phyloP scores from a whole-genome alignment of 2,113 vertebrate species.

The Paratilapia polleni region DNA sequence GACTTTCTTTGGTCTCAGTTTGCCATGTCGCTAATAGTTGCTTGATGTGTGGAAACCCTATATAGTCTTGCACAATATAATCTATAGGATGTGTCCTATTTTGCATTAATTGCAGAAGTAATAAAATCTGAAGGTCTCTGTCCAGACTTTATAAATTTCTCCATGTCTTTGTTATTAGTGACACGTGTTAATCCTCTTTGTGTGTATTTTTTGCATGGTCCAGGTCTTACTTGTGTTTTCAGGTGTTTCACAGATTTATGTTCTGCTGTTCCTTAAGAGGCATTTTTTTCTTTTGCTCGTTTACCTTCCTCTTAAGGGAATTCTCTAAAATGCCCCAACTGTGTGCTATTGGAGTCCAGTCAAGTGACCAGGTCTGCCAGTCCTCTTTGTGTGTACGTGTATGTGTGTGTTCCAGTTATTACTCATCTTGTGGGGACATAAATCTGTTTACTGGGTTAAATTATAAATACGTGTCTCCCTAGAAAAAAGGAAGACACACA shows the following conservation, averaged over 20 bases:
- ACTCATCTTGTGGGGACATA: neutral
- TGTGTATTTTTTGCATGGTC: too few species aligned
- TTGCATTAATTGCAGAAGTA: neutral
- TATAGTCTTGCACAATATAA: neutral
- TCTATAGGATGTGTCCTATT: neutral
- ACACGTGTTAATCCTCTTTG: neutral
- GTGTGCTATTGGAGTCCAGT: neutral
- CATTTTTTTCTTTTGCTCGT: neutral
- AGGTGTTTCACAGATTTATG: neutral
- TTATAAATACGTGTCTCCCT: neutral
- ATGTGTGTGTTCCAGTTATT: neutral
- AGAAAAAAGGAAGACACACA: too few species aligned
- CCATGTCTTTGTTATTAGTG: neutral
- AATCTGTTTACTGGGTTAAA: neutral
- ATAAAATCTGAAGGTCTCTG: too few species aligned
- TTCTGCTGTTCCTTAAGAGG: neutral
- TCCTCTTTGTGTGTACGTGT: neutral
- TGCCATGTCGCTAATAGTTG: neutral
- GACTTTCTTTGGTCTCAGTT: neutral
- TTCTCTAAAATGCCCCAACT: neutral
- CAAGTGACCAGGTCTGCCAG: neutral
- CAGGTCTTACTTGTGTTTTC: neutral
- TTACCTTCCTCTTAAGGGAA: neutral
- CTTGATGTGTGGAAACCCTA: neutral
- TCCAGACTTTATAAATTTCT: neutral